phyloP scores from a whole-genome alignment of 2,797 vertebrate genomes.

The Darevskia nairensis region DNA sequence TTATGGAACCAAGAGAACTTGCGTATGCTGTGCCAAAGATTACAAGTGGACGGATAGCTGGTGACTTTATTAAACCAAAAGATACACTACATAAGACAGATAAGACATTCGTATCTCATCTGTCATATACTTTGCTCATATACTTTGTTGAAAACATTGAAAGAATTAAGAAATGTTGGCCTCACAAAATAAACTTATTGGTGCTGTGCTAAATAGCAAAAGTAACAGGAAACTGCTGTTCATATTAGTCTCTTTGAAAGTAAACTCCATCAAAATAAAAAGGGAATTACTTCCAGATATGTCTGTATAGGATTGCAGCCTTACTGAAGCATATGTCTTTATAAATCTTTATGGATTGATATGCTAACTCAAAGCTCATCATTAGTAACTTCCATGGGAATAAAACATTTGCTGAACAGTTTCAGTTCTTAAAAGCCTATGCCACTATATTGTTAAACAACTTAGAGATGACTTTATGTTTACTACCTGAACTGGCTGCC shows the following conservation, averaged over 20 bases:
- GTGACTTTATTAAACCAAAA: background rate
- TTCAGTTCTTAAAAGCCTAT: background rate
- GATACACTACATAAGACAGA: background rate
- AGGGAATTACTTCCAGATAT: too few relatives aligned
- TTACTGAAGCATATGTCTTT: background rate
- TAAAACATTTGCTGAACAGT: background rate
- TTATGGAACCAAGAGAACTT: background rate
- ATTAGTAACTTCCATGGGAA: background rate
- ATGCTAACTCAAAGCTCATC: background rate
- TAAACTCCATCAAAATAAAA: too few relatives aligned
- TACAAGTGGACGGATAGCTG: background rate
- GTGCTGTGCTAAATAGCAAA: background rate
- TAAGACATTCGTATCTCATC: too few relatives aligned
- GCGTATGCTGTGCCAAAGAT: background rate
- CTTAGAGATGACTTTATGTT: background rate
- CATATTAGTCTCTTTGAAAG: too few relatives aligned
- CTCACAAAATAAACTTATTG: background rate
- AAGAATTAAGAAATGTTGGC: background rate
- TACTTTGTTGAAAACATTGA: background rate
- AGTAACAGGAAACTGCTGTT: background rate
- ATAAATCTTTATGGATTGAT: background rate
- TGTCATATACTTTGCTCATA: too few relatives aligned
- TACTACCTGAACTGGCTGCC: background rate
- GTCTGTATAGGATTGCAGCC: too few relatives aligned
- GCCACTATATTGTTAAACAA: background rate